A percentile compares a stretch with the other conserved stretches of the same genome.
These are phyloP conservation scores for Sebastes reedi DNA, from an alignment of 2,797 vertebrate species.

Conservation along the genomic window DNA sequence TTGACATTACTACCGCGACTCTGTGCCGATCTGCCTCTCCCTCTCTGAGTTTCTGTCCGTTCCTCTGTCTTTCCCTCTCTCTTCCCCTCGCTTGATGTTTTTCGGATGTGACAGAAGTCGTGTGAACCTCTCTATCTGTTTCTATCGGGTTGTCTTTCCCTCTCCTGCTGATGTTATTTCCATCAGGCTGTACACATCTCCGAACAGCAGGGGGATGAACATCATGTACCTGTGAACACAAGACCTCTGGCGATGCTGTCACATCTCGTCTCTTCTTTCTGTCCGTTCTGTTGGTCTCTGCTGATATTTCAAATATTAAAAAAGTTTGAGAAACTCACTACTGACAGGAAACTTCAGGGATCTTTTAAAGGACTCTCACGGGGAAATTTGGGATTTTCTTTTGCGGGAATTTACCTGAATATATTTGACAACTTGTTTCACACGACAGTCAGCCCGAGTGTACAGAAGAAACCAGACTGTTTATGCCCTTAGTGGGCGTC, in stretches of 20 bases:
- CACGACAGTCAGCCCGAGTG: background rate
- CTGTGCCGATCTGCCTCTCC: conserved; percentile 24
- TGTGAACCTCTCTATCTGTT: conserved; percentile 36
- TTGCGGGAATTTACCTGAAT: conserved; percentile 4
- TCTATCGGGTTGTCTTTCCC: conserved; percentile 13
- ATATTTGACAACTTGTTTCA: conserved; percentile 24
- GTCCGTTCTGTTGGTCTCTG: background rate
- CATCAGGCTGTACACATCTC: conserved; percentile 25
- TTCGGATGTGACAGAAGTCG: conserved; percentile 53
- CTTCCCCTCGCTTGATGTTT: conserved; percentile 3
- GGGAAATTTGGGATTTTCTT: background rate
- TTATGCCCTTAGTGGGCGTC: conserved; percentile 31
- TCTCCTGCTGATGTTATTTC: conserved; percentile 31
- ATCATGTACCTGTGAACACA: conserved; percentile 60
- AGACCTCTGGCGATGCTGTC: conserved; percentile 55
- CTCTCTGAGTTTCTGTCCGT: conserved; percentile 28
- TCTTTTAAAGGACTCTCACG: background rate
- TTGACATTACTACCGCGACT: conserved; percentile 37
- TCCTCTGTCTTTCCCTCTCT: background rate
- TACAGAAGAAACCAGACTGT: conserved; percentile 1
- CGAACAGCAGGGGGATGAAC: conserved; percentile 34
- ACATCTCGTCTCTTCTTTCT: conserved; percentile 30
- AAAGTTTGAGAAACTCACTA: conserved; percentile 31
- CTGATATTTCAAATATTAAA: conserved; percentile 24
- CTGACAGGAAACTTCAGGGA: conserved; percentile 16